Evolutionary conservation across 2,888 invertebrate species (phyloP), one percentile per base, ranked within the genome.

Genomic region (Acanthosepion esculentum): DNA sequence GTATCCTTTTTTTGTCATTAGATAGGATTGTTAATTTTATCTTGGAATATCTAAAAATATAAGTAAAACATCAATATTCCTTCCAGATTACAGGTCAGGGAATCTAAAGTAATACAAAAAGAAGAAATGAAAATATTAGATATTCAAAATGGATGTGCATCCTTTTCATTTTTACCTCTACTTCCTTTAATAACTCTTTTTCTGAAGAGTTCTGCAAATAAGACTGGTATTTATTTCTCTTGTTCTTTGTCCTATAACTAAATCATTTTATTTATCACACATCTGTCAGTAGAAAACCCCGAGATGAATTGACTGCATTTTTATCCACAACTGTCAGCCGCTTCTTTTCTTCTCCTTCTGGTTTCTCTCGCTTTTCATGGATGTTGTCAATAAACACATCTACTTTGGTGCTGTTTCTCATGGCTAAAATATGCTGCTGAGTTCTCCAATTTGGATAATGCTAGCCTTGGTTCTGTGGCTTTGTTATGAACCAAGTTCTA

Each of bases 341-440:
- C 78, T 5, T 5, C 23, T 18, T 78, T n/a, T n/a, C 12, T 78
- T 78, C 26, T 26, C 6, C n/a, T n/a, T 78, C 15, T 3, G 2
- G 8, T 78, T n/a, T n/a, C 15, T 12, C 78, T 78, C 78, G n/a
- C 18, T 78, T n/a, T 33, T n/a, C 78, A 78, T 33, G 78, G 78
- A 78, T 78, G 78, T 78, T 78, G 78, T 78, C 78, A n/a, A 78
- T 78, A 78, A 78, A 78, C n/a, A 78, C 78, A 78, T 78, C 78
- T 78, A 78, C 78, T 78, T 33, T 78, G 78, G 78, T 23, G 78
- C 78, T 78, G n/a, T 78, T 78, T 78, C 78, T n/a, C 78, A 78
- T 78, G 78, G 78, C 78, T 78, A 78, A 78, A 78, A 78, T 78
- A 78, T 78, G 78, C 78, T 78, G 78, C 78, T 78, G n/a, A 78